A percentile compares a stretch with the other conserved stretches of the same genome.
phyloP scores from a whole-genome alignment of 2,113 vertebrate species.

The Coracopsis vasa region DNA sequence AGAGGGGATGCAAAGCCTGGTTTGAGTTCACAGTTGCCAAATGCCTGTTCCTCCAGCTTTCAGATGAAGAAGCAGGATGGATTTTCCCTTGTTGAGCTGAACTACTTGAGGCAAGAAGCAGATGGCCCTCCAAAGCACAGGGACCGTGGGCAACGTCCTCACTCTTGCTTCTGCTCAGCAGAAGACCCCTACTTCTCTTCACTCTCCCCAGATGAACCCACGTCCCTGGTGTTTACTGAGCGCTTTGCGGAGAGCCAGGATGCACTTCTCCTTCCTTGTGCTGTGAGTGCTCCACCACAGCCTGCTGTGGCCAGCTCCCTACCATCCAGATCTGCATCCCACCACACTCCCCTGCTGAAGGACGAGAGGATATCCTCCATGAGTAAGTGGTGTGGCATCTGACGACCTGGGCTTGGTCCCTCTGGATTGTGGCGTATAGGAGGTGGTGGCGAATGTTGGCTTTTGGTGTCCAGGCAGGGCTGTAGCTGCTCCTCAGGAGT shows the following conservation, averaged over 20 bases:
- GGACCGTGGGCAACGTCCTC: background rate
- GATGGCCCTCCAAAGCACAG: background rate
- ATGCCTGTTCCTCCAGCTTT: background rate
- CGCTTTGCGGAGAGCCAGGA: background rate
- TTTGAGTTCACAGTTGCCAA: background rate
- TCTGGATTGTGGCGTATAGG: rapidly evolving
- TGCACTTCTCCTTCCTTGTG: background rate
- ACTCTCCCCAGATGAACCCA: background rate
- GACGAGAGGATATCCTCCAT: background rate
- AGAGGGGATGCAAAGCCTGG: background rate
- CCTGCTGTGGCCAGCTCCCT: background rate
- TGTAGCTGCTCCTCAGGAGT: background rate
- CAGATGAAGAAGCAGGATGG: background rate
- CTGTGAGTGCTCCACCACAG: background rate
- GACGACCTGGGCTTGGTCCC: rapidly evolving
- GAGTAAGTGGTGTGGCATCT: slow-evolving; percentile 10
- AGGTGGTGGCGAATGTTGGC: rapidly evolving
- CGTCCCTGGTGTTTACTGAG: slow-evolving; percentile 12
- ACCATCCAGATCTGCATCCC: background rate
- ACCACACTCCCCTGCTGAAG: background rate
- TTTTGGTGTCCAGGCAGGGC: background rate
- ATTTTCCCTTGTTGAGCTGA: slow-evolving; percentile 17
- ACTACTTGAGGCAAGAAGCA: background rate
- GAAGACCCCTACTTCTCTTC: slow-evolving; percentile 78
- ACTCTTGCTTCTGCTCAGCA: slow-evolving; percentile 40